Evolutionary conservation across 2,113 vertebrate genomes (phyloP).

Genomic region (Antennarius striatus): DNA sequence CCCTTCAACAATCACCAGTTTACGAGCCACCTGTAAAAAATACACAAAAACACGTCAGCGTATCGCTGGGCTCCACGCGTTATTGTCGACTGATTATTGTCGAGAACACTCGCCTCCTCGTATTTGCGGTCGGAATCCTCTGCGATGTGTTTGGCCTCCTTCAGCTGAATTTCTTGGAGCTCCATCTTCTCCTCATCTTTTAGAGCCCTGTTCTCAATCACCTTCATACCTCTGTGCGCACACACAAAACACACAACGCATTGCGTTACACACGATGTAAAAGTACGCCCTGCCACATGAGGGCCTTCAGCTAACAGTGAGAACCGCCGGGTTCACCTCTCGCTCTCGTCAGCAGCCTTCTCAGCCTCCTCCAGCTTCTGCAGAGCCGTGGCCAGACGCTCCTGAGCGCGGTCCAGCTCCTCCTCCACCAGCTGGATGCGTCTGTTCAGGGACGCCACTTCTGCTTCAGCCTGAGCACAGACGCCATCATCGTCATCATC

Average conservation of each 20-base stretch:
- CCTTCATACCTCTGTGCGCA: conserved; percentile 80
- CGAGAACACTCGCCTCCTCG: conserved; percentile 59
- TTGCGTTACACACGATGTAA: no score
- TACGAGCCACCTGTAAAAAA: conserved; percentile 89
- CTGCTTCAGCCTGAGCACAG: conserved; percentile 66
- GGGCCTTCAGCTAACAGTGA: neutral
- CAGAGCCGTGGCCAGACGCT: conserved; percentile 72
- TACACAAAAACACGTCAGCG: no score
- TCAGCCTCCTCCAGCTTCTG: conserved; percentile 75
- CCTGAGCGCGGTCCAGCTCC: conserved; percentile 73
- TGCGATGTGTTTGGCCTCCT: conserved; percentile 84
- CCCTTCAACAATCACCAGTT: conserved; percentile 90
- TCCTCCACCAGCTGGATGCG: conserved; percentile 76
- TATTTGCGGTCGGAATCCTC: conserved; percentile 83
- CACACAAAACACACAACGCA: neutral
- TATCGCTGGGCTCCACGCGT: neutral
- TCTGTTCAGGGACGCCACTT: conserved; percentile 73
- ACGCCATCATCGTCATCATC: neutral
- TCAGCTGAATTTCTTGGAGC: conserved; percentile 84
- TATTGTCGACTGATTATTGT: no score
- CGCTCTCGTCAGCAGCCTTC: conserved; percentile 73
- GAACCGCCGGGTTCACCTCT: conserved; percentile 48
- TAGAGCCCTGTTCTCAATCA: conserved; percentile 81
- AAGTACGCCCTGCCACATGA: no score
- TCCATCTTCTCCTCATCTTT: conserved; percentile 86